Base-by-base conservation (phyloP, 2,797 vertebrate species). In the Cetoscarus ocellatus region DNA sequence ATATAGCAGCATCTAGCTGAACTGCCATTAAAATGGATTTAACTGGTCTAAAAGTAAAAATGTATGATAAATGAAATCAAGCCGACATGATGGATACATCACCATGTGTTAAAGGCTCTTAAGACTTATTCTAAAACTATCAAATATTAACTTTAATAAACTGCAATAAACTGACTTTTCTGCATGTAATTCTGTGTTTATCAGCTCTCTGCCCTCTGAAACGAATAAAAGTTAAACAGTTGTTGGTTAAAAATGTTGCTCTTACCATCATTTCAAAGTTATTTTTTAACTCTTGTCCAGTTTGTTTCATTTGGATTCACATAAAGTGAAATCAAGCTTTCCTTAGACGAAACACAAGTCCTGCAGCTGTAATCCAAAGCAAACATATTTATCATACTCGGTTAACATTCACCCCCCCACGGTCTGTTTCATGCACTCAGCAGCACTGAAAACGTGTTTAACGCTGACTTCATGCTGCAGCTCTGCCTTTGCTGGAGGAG, bases 351-450 rank as follows among this genome's bases (percentile, higher is more conserved):
- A 59, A 67, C 59, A 61, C 7, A 47, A 44, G 43, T 39, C 50
- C 15, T 55, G 40, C 36, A 5, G 52, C 59, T 62, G 55, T 65
- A 70, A 79, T 69, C 57, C 54, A 59, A 60, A 69, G 60, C 56
- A 38, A 71, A 14, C 17, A 15, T 59, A 67, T 75, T 70, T 53
- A 51, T 73, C 49, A 71, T 47, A 59, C 48, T 53, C 13, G 11
- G 10, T 68, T 66, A 55, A 68, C 58, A 54, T 9, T 10, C 40
- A 13, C 36, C 12, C 11, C 47, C 7, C 13, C 10, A 18, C 39
- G 54, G 12, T 13, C 34, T 44, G 53, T 19, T 10, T 3, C 0
- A 40, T 5, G 36, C 3, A 42, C 42, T 18, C 12, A 61, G 17
- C 39, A 34, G 34, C 10, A 47, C 39, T 40, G 12, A 55, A 14